Evolutionary conservation across 1,140 invertebrate genomes (phyloP).

Genomic region (Caerostris extrusa): DNA sequence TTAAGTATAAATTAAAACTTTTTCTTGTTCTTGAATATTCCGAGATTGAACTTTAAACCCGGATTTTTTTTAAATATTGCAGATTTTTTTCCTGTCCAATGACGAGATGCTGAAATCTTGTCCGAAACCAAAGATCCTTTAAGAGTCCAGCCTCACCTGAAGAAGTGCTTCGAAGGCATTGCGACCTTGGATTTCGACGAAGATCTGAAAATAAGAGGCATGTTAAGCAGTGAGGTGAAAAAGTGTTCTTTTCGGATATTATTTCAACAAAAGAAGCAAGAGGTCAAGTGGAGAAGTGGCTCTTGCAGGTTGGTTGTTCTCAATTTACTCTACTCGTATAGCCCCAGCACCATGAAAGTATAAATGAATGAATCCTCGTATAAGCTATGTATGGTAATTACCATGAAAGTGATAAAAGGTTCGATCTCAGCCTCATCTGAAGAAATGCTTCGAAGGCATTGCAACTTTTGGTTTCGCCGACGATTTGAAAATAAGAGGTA

Average conservation of each 20-base stretch:
- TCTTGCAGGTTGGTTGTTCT: slow-evolving; percentile 85
- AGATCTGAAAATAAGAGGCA: slow-evolving; percentile 90
- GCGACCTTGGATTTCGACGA: slow-evolving; percentile 86
- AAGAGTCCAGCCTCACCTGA: slow-evolving; percentile 93
- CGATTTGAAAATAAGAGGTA: slow-evolving; percentile 89
- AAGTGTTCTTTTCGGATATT: slow-evolving; percentile 86
- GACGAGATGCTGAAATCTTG: slow-evolving; percentile 96
- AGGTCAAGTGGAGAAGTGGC: slow-evolving; percentile 96
- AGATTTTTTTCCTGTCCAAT: slow-evolving; percentile 97
- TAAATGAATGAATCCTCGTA: too few species aligned
- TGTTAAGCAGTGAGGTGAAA: slow-evolving; percentile 93
- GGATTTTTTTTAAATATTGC: neutral
- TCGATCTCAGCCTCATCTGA: slow-evolving; percentile 87
- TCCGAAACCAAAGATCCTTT: slow-evolving; percentile 94
- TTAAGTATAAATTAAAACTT: neutral
- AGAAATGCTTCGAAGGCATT: slow-evolving; percentile 95
- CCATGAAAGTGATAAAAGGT: too few species aligned
- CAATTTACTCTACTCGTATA: neutral
- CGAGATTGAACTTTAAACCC: neutral
- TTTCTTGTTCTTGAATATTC: neutral
- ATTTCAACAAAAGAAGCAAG: slow-evolving; percentile 90
- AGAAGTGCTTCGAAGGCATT: slow-evolving; percentile 95
- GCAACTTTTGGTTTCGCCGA: slow-evolving; percentile 86
- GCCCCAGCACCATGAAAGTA: too few species aligned
- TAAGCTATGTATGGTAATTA: too few species aligned